Evolutionary conservation across 2,797 vertebrate species (phyloP), one percentile per base, ranked within the genome.

Genomic region (Halcyon badia): DNA sequence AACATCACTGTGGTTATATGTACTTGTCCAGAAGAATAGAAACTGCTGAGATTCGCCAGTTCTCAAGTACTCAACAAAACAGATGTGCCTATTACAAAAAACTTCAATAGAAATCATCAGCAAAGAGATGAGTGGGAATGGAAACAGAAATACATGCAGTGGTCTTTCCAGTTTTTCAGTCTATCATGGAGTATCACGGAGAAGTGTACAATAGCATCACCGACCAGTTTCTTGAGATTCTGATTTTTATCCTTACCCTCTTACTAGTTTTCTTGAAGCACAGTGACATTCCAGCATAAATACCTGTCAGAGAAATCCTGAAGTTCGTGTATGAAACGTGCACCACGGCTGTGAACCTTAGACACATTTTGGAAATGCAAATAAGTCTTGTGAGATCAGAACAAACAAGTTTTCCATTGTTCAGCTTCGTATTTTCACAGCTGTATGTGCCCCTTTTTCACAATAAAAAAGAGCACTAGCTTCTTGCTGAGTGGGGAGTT

Each of bases 41-140:
- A 81, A 79, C 86, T 33, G 48, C 39, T 73, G 71, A 94, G 46
- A 78, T 83, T 61, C 86, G 33, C 65, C 76, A 56, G 73, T 82
- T 87, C 89, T 60, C 39, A 72, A 89, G 26, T 60, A 57, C 79
- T 81, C 58, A 58, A 17, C 51, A 56, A 72, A 94, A 80, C 90
- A 96, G 89, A 97, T 93, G 85, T 82, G 30, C 39, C 87, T 83
- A 35, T 85, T 83, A 51, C 57, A 83, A 76, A 61, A 41, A 61
- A 30, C 52, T 69, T 68, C 15, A 86, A n/a, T 64, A 66, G 68
- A 88, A 88, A 77, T 76, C 42, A 48, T 72, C 51, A 65, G 37
- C 41, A 81, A 64, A 90, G 51, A 79, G 66, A 64, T 2, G 6
- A 90, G 33, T 46, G 42, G 31, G 30, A 76, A 57, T 46, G 31